Evolutionary conservation across 2,113 vertebrate genomes (phyloP), one percentile per base, ranked within the genome.

Genomic region (Micronisus gabar): DNA sequence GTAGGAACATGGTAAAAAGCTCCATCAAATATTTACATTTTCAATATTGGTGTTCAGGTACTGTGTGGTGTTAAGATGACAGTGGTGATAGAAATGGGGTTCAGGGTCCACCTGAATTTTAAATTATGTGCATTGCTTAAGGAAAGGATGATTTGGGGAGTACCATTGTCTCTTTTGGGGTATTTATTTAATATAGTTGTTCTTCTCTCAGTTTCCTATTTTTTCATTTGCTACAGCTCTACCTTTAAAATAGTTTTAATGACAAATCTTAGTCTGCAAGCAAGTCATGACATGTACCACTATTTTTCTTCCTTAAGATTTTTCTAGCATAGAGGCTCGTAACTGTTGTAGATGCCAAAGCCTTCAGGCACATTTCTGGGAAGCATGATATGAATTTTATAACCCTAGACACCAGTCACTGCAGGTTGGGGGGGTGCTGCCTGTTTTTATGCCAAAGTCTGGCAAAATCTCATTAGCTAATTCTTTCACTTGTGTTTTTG

Each of bases 11-110:
- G 45, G 34, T 22, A n/a, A 82, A 95, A 95, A 52, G 15, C 68
- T 94, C 58, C 27, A 15, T 79, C 34, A 91, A 96, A 92, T 96
- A 93, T 94, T 95, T 94, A 91, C 85, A 45, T 65, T 93, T 93
- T 93, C 89, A 6, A 22, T 88, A 70, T 22, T 89, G 20, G 3
- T 87, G 13, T 86, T 89, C 70, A 53, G 61, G 52, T 96, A 48
- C 26, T 71, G 10, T 74, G 36, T 79, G 55, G 19, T 74, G 19
- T 40, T 86, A 66, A 55, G 26, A 62, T 70, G n/a, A 66, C 26
- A 65, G 0, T 19, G 41, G 36, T 56, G 27, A 17, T 5, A 75
- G 29, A 29, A 92, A 73, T 15, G 36, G 17, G 9, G 9, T 45
- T 90, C 50, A 52, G 50, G 34, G 38, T 80, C 41, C 15, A 83